Evolutionary conservation across 2,113 vertebrate species (phyloP).

Genomic region (Dipodomys ordii): DNA sequence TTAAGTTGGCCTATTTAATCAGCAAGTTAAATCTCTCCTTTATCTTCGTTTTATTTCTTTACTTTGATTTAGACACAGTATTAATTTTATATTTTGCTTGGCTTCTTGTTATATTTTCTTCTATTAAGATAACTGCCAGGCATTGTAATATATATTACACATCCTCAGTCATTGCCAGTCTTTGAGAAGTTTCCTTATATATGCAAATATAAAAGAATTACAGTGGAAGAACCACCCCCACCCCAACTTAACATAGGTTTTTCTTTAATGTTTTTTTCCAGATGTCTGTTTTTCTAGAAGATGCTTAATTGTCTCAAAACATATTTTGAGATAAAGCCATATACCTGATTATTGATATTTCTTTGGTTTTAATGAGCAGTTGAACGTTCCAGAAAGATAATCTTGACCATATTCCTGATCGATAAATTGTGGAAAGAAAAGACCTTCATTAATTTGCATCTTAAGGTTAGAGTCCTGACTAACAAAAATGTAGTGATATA

Average conservation of each 20-base stretch:
- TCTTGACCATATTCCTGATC: background rate
- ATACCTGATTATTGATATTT: background rate
- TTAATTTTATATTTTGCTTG: background rate
- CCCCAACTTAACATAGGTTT: background rate
- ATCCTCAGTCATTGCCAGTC: conserved; percentile 62
- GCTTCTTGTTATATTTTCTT: conserved; percentile 25
- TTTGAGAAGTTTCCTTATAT: conserved; percentile 38
- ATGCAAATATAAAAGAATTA: conserved; percentile 28
- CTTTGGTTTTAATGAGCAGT: conserved; percentile 34
- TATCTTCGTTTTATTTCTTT: conserved; percentile 2
- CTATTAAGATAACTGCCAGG: background rate
- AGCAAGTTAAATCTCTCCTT: background rate
- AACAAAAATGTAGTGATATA: background rate
- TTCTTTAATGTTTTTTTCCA: conserved; percentile 36
- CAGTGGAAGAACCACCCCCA: too few relatives aligned
- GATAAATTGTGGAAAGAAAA: conserved; percentile 49
- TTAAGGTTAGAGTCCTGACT: background rate
- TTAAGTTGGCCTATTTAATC: too few relatives aligned
- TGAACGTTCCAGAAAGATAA: background rate
- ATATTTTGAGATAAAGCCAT: conserved; percentile 54
- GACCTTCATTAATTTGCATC: background rate
- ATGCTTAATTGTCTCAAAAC: conserved; percentile 45
- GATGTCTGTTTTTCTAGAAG: conserved; percentile 34
- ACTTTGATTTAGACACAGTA: conserved; percentile 3
- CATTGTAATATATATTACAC: background rate